Base-by-base conservation (phyloP, 2,113 vertebrate genomes). In the Phalacrocorax pelagicus region DNA sequence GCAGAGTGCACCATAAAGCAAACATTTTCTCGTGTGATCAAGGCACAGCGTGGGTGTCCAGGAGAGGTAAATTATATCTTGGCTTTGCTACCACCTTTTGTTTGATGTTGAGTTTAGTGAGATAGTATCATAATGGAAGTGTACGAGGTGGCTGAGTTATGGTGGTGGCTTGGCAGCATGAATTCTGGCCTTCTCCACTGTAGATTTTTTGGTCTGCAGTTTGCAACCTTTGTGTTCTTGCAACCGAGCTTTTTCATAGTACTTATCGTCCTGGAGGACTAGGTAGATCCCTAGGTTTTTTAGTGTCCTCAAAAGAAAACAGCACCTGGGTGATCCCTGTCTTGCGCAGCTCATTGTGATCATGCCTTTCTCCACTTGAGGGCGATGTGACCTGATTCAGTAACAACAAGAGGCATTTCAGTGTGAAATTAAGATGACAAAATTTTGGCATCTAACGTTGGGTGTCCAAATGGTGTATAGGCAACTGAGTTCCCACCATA, bases 91-190 rank as follows among this genome's bases (percentile, higher is more conserved):
- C 36, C 51, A 57, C 52, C 86, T 94, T 96, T 96, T 94, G 83
- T 96, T 92, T 94, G 91, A 92, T 94, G 77, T 91, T 79, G 61
- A 89, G 52, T n/a, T 94, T 91, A 54, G 75, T 59, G 80, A 95
- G 94, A 96, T 97, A 74, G 23, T 75, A 94, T 96, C 95, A 74
- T 72, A 91, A 91, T 87, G 83, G 73, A 73, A 58, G 22, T 7
- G 17, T 58, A 46, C 1, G 2, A 54, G 27, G 72, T 63, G 69
- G 59, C 81, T 96, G 96, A 93, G 75, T 93, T 95, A 96, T 36
- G 49, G 36, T 42, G 36, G 49, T 72, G 51, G 70, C 49, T 89
- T 27, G 54, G 51, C 84, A 80, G 54, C 1, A 4, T 77, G 86
- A 96, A 32, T 90, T 91, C 75, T 6, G 29, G 29, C 54, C 23